Base-by-base conservation (phyloP, 2,888 invertebrate genomes). In the Leucozona laternaria region DNA sequence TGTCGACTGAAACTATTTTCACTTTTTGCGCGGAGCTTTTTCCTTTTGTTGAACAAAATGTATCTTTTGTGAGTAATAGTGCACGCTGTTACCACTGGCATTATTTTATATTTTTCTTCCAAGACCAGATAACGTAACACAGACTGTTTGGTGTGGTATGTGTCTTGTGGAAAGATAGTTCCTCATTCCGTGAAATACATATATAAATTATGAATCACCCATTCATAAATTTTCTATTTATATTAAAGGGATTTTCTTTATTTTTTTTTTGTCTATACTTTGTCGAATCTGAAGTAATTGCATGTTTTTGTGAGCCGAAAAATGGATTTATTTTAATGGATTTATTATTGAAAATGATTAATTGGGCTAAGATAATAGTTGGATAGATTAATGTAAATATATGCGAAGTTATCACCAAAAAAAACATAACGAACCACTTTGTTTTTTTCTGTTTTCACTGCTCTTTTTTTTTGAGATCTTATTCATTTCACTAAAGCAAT, bases 1-100 rank as follows among this genome's bases (percentile, higher is more conserved):
- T 79, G 86, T 86, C 86, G 86, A 82, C 78, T 79, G 79, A 82
- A 82, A 75, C 58, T 82, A 86, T 82, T 86, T 86, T 86, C 82
- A 82, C 86, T 86, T 86, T 86, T 86, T 80, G 37, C 82, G 53
- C 25, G 7, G 45, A 82, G 70, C 78, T 73, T 48, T 86, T 86
- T 71, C 79, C 79, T 86, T 82, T 50, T 86, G 77, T 86, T 86
- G 25, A 60, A 60, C 60, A 60, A 37, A 82, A 82, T 82, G 75
- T 71, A 50, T 76, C 75, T 84, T 70, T 86, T 82, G 86, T 82
- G 86, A 86, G 82, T 82, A 86, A 81, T 82, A 75, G 78, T 68
- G 77, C 77, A 78, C 73, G 77, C 48, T 68, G 60, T 34, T 53
- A 48, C 48, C 60, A 53, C 62, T 71, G 77, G 60, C 53, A 60